Evolutionary conservation across 2,113 vertebrate genomes (phyloP).

Genomic region (Antigone vipio): DNA sequence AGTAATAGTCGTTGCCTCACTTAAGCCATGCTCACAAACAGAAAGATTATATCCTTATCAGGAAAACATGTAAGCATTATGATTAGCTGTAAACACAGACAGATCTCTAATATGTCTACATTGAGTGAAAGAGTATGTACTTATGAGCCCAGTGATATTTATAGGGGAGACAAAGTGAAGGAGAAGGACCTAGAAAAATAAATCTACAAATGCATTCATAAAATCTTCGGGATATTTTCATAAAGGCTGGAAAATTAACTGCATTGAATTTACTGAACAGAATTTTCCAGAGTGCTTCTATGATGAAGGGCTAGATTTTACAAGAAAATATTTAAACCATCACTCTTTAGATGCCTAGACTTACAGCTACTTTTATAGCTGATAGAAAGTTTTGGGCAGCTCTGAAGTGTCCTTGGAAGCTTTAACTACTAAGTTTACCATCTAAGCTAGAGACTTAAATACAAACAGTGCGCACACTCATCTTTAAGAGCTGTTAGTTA

Average conservation of each 20-base stretch:
- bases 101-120: slow-evolving; percentile 54
- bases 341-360: not conserved
- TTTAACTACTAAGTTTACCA: not conserved
- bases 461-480: fast-evolving
- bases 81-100: slow-evolving; percentile 62
- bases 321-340: not conserved
- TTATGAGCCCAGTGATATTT: slow-evolving; percentile 13
- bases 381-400: not conserved
- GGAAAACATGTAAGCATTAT: slow-evolving; percentile 62
- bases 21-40: slow-evolving; percentile 56
- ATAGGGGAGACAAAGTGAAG: slow-evolving; percentile 6
- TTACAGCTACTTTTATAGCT: not conserved
- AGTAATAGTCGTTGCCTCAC: slow-evolving; percentile 73
- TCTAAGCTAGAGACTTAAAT: not conserved
- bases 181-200: not conserved
- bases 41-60: slow-evolving; percentile 54
- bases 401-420: not conserved
- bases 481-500: not conserved
- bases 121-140: slow-evolving; percentile 46
- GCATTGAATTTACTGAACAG: not conserved
- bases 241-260: not conserved
- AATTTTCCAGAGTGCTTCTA: not conserved
- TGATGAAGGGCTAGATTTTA: not conserved
- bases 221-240: not conserved
- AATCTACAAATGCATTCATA: not conserved